Evolutionary conservation across 2,888 invertebrate species (phyloP).

Genomic region (Torymus auratus): DNA sequence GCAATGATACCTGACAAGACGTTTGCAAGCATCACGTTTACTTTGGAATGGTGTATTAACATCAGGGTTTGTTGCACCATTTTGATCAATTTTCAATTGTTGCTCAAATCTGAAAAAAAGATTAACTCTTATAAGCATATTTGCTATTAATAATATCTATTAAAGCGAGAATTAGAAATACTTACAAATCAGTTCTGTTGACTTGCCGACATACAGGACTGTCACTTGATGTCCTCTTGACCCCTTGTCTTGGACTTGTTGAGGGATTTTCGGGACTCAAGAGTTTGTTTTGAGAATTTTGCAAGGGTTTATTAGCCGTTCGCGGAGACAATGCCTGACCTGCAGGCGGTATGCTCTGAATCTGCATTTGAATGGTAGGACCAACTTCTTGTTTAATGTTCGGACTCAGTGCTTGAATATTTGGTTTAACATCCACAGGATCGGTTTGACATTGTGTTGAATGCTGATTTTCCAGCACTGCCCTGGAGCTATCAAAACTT

Average conservation of each 20-base stretch:
- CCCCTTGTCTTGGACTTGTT: slow-evolving; percentile 71
- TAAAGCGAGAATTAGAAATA: slow-evolving; percentile 49
- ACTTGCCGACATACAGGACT: slow-evolving; percentile 72
- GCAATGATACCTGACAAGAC: slow-evolving; percentile 87
- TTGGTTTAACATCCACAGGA: slow-evolving; percentile 70
- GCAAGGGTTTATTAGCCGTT: slow-evolving; percentile 51
- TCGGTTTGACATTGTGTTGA: slow-evolving; percentile 74
- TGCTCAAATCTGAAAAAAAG: slow-evolving; percentile 82
- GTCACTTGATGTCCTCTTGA: slow-evolving; percentile 73
- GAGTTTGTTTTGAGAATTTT: slow-evolving; percentile 56
- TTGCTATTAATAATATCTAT: too few species aligned
- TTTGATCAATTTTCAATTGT: slow-evolving; percentile 86
- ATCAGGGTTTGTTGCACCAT: slow-evolving; percentile 85
- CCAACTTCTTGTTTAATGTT: slow-evolving; percentile 70
- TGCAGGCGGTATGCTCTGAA: slow-evolving; percentile 67
- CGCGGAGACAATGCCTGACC: slow-evolving; percentile 68
- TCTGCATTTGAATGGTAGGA: slow-evolving; percentile 70
- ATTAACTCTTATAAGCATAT: too few species aligned
- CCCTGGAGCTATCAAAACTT: slow-evolving; percentile 65
- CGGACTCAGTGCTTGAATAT: slow-evolving; percentile 67
- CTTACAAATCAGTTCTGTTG: slow-evolving; percentile 75
- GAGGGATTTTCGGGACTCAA: slow-evolving; percentile 64
- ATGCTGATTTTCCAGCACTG: slow-evolving; percentile 63
- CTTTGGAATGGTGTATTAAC: slow-evolving; percentile 84
- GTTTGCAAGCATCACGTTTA: slow-evolving; percentile 86